These are phyloP conservation scores for Cyrtodaria siliqua DNA, from an alignment of 2,888 invertebrate genomes.

Conservation along the genomic window DNA sequence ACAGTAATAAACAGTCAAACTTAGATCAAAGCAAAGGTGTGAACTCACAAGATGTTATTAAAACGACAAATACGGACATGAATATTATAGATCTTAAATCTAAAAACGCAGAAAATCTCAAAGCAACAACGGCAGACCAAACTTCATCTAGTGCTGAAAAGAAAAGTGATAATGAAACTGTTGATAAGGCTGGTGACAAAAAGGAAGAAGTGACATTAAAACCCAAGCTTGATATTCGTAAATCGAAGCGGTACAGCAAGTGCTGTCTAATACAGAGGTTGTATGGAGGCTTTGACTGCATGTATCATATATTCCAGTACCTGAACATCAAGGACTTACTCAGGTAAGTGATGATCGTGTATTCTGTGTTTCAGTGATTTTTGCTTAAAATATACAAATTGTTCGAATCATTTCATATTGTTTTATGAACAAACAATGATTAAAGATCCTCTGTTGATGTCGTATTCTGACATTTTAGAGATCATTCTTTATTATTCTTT, in stretches of 20 bases:
- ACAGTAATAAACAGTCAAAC: too few relatives aligned
- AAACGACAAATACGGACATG: background rate
- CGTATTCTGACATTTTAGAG: too few relatives aligned
- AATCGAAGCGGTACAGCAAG: constrained; percentile 22
- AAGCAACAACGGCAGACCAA: background rate
- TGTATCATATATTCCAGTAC: constrained; percentile 77
- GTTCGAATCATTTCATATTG: too few relatives aligned
- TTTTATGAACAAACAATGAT: too few relatives aligned
- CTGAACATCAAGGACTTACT: constrained; percentile 74
- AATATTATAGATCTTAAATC: background rate
- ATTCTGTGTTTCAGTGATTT: too few relatives aligned
- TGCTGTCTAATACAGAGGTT: constrained; percentile 73
- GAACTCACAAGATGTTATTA: background rate
- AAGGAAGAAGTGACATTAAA: background rate
- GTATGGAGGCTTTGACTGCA: constrained; percentile 79
- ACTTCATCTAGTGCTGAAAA: background rate
- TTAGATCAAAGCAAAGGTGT: too few relatives aligned
- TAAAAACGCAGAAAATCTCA: background rate
- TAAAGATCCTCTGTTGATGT: too few relatives aligned
- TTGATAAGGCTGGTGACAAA: too few relatives aligned
- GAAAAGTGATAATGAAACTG: too few relatives aligned
- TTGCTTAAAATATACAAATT: too few relatives aligned
- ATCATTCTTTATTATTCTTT: too few relatives aligned
- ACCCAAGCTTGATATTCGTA: constrained; percentile 1
- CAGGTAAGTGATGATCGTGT: constrained; percentile 65